Percentiles rank a stretch among this genome's conserved stretches.
Evolutionary conservation across 2,113 vertebrate genomes (phyloP).

Genomic region (Pedetes capensis): DNA sequence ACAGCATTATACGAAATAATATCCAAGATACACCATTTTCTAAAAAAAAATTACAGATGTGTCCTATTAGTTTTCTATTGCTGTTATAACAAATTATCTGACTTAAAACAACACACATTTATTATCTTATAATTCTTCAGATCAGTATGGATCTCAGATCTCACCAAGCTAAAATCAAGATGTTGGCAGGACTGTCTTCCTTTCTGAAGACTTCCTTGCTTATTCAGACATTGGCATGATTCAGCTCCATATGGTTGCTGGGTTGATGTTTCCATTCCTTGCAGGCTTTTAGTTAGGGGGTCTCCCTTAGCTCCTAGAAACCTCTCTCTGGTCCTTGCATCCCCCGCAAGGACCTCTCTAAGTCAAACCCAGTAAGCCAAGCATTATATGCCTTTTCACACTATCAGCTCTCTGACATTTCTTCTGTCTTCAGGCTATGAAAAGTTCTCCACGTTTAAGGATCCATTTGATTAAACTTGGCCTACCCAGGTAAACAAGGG

Average conservation of each 20-base stretch:
- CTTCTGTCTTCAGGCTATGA: background rate
- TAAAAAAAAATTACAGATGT: background rate
- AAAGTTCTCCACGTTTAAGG: background rate
- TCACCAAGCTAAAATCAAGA: background rate
- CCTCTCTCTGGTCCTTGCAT: background rate
- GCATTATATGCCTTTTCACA: background rate
- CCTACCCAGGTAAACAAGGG: too few relatives aligned
- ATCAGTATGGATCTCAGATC: background rate
- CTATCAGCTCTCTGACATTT: background rate
- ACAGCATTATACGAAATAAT: background rate
- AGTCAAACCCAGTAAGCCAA: background rate
- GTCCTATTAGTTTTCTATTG: background rate
- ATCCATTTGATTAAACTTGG: background rate
- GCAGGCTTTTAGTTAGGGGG: background rate
- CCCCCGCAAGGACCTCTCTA: background rate
- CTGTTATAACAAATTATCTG: background rate
- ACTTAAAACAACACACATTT: background rate
- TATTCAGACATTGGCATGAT: background rate
- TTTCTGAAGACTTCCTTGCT: background rate
- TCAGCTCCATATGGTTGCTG: background rate
- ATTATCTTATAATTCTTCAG: background rate
- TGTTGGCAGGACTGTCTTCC: background rate
- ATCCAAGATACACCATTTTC: background rate
- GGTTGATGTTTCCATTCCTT: background rate
- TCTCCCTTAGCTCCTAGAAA: background rate